Conservation (phyloP, 2,113 vertebrate genomes). For the Cryptomyrus ogoouensis region DNA sequence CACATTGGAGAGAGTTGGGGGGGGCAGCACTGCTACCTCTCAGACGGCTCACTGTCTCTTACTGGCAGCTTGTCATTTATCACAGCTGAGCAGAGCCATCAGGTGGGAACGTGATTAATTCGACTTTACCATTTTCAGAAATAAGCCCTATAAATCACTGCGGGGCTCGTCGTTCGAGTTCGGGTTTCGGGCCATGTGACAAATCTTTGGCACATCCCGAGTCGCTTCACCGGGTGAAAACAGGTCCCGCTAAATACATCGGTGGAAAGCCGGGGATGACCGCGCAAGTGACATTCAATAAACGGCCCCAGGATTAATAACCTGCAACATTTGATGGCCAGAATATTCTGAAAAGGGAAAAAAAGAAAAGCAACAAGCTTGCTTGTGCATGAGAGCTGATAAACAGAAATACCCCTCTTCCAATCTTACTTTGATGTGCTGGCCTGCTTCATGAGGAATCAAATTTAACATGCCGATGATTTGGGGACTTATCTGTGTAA, state of each 20-base stretch:
- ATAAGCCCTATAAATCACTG: conserved; percentile 74
- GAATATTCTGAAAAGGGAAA: conserved; percentile 22
- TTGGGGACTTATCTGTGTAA: conserved; percentile 43
- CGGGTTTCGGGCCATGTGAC: conserved; percentile 52
- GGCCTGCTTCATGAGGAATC: conserved; percentile 40
- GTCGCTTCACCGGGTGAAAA: conserved; percentile 36
- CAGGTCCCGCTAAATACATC: conserved; percentile 29
- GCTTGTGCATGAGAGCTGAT: conserved; percentile 34
- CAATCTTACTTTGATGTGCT: conserved; percentile 10
- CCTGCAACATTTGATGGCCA: conserved; percentile 29
- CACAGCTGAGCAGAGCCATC: conserved; percentile 64
- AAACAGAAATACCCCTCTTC: conserved; percentile 39
- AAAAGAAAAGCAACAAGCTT: conserved; percentile 9
- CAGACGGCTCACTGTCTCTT: conserved; percentile 67
- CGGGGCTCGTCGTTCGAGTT: conserved; percentile 49
- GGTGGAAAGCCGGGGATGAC: background rate
- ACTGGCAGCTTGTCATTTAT: conserved; percentile 71
- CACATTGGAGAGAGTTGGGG: background rate
- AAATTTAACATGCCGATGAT: conserved; percentile 48
- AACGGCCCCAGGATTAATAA: conserved; percentile 38
- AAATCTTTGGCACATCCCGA: conserved; percentile 59
- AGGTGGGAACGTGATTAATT: conserved; percentile 73
- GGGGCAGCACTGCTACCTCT: conserved; percentile 45
- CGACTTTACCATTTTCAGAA: conserved; percentile 73
- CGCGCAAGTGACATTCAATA: conserved; percentile 33